Base-by-base conservation (phyloP, 2,113 vertebrate species). In the Hepsetus odoe region DNA sequence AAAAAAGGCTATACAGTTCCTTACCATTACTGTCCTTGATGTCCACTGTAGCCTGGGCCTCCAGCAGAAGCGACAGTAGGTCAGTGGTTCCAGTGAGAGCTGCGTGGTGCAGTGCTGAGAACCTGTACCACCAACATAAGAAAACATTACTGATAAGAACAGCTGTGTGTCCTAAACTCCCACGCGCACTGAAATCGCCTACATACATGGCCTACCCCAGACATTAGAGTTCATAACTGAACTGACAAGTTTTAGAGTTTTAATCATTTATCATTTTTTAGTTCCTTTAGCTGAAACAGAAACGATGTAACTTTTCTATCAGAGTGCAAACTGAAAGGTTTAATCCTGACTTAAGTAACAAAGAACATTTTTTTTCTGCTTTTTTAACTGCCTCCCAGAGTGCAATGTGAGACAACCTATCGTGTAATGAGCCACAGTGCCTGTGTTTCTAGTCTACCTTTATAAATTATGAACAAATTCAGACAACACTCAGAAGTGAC, bases 11-110 rank as follows among this genome's bases (percentile, higher is more conserved):
- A 53, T 26, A 18, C 61, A 65, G 33, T 10, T 4, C 7, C 92
- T 92, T 92, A 99, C 97, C 98, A 0, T 99, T 99, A 89, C 94
- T 95, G 91, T 99, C 97, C 87, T 95, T 97, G 86, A 99, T 92
- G 88, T 99, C 97, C 0, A 99, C 96, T 0, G 93, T 94, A 81
- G 96, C 95, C 89, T 97, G 96, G 0, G 96, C 96, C 74, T 98
- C 97, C 88, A 99, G 90, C 83, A 99, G 93, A 8, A 96, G 88
- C 0, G 92, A 89, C 77, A 99, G 94, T 77, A 99, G 95, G 69
- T 98, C 96, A 4, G 94, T 87, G 86, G 94, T 98, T 40, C 97
- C 98, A 0, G 95, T 96, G 82, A 99, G 93, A 35, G 96, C 96
- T 0, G 97, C 97, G 0, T 98, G 96, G 64, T 99, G 97, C 74